Evolutionary conservation across 2,888 invertebrate genomes (phyloP).

Genomic region (Drosophila algonquin): DNA sequence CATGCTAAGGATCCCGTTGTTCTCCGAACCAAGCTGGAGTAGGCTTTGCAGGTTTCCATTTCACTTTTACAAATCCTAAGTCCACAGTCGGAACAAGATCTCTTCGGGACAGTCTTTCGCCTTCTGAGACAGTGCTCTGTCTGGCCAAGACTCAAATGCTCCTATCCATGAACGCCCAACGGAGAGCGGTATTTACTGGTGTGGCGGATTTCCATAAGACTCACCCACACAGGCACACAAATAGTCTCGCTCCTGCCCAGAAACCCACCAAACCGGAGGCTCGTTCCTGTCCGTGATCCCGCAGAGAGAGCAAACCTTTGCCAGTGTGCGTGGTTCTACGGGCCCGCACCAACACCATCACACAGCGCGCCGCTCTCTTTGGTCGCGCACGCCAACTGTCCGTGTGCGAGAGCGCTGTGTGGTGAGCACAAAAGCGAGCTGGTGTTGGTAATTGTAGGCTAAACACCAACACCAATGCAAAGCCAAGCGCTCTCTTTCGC

Average conservation of each 20-base stretch:
- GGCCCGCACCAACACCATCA: constrained; percentile 41
- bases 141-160: not conserved
- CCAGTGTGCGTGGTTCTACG: constrained; percentile 20
- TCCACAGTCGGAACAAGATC: too few species aligned
- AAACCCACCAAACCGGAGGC: constrained; percentile 25
- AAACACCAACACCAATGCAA: constrained; percentile 35
- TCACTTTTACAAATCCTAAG: not conserved
- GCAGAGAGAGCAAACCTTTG: constrained; percentile 10
- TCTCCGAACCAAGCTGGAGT: not conserved
- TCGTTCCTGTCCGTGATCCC: constrained; percentile 20
- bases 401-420: not conserved
- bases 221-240: constrained; percentile 41
- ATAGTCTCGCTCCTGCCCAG: constrained; percentile 25
- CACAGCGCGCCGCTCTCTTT: constrained; percentile 46
- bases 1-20: not conserved
- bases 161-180: constrained; percentile 1
- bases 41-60: not conserved
- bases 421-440: constrained; percentile 6
- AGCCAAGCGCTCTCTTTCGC: constrained; percentile 25
- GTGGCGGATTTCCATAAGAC: constrained; percentile 22
- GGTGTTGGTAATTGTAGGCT: constrained; percentile 15
- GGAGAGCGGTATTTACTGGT: constrained; percentile 13
- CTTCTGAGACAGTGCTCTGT: constrained; percentile 11
- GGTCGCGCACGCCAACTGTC: not conserved
- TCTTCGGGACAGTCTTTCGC: not conserved